These are phyloP conservation scores for Falco cherrug DNA, from an alignment of 2,797 vertebrate genomes.

Conservation along the genomic window DNA sequence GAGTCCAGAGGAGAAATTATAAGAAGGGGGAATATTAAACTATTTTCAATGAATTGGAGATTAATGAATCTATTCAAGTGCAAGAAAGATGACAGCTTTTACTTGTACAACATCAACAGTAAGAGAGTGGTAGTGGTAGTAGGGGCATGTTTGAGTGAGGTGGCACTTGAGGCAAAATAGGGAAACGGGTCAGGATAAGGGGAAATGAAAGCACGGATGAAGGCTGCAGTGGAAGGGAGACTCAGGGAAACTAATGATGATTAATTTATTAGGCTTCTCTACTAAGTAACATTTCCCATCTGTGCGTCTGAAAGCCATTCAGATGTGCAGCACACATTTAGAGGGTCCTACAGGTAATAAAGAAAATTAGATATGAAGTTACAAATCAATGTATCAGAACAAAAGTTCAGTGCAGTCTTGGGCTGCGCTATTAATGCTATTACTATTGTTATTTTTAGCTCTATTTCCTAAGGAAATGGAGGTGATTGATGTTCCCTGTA, in stretches of 20 bases:
- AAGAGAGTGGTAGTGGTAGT: neutral
- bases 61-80: neutral
- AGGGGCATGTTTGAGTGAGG: neutral
- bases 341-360: neutral
- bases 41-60: conserved; percentile 8
- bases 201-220: neutral
- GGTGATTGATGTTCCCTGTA: neutral
- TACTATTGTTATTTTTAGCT: neutral
- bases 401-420: neutral
- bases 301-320: neutral
- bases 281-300: neutral
- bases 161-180: neutral
- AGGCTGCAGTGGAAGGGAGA: neutral
- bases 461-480: neutral
- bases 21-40: neutral
- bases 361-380: neutral
- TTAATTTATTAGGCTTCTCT: neutral
- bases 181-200: conserved; percentile 33
- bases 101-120: neutral
- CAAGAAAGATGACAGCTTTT: conserved; percentile 1
- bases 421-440: neutral
- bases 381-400: neutral
- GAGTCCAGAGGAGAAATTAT: neutral
- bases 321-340: neutral
- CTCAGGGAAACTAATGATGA: neutral